Base-by-base conservation (phyloP, 1,140 invertebrate species). In the Brachionus plicatilis region DNA sequence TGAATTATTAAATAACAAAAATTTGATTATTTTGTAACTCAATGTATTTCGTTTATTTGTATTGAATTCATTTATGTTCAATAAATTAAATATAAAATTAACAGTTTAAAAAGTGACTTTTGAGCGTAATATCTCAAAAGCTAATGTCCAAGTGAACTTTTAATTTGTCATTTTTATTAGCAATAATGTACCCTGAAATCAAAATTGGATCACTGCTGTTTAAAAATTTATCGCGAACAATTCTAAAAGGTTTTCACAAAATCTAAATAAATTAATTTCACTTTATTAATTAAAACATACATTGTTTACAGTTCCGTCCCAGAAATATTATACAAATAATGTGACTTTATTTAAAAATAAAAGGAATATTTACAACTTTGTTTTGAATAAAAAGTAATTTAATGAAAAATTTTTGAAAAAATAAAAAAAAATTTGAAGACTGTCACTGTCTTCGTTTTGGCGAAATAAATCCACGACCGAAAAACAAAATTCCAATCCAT, bases 81-180 rank as follows among this genome's bases (percentile, higher is more conserved):
- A 47, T 47, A 60, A 60, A 60, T 27, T 20, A 6, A 24, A 60
- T 60, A 8, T 1, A 20, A 20, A 20, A 20, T 24, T 20, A 60
- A 60, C 53, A 24, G 20, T 20, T 20, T 20, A 11, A 60, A 8
- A 20, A 24, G 6, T 60, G 7, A 20, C 20, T 60, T 60, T 76
- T 76, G 72, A 76, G 72, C 24, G 41, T 76, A 76, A 76, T 50
- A 50, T 9, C 72, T 76, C 72, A 76, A 76, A 76, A 47, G 17
- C 17, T 45, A 29, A 7, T 47, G 2, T 12, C 17, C 53, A 20
- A 60, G 1, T n/a, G 11, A 60, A 60, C 8, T 9, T 5, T 9
- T 9, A 20, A 50, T 27, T 47, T 50, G 7, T 11, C 27, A 27
- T 76, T 76, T 72, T 43, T 72, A 3, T 9, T 17, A 20, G 17